A percentile compares a stretch with the other conserved stretches of the same genome.
These are phyloP conservation scores for Sus scrofa DNA, from an alignment of 2,113 vertebrate genomes.

Conservation along the genomic window T2T-Sscrofa CM000824.6:67516501-67517000, in stretches of 20 bases:
- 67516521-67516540: background rate
- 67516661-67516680: too few species aligned
- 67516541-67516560: background rate
- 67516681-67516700: too few species aligned
- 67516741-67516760: too few species aligned
- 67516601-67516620: too few species aligned
- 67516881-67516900: background rate
- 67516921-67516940: background rate
- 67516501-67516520: background rate
- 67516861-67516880: background rate
- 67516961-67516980: background rate
- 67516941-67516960: background rate
- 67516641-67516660: too few species aligned
- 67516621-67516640: too few species aligned
- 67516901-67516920: background rate
- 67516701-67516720: too few species aligned
- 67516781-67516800: background rate
- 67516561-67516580: constrained; percentile 2
- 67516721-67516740: too few species aligned
- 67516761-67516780: background rate
- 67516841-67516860: background rate
- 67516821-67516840: background rate
- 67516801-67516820: background rate
- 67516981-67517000: background rate
- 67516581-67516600: too few species aligned